Conservation (phyloP, 2,797 vertebrate species). For the Cyprinodon diabolis region DNA sequence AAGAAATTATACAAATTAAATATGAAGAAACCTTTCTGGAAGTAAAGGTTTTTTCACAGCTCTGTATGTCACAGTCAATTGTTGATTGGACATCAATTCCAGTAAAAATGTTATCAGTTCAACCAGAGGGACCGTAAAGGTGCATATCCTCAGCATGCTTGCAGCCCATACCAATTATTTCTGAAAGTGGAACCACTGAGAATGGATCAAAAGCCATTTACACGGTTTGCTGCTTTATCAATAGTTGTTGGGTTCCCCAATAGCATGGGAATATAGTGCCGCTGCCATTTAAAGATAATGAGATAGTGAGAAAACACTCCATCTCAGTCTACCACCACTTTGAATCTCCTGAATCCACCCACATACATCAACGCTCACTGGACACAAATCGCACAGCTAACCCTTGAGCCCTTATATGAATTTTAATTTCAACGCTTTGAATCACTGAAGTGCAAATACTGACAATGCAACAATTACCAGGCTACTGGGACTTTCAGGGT, state of each 20-base stretch:
- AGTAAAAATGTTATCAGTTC: not conserved
- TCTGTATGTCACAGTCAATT: not conserved
- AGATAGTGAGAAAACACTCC: not conserved
- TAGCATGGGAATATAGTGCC: not conserved
- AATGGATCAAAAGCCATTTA: slow-evolving; percentile 6
- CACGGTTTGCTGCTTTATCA: slow-evolving; percentile 17
- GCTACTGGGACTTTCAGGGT: slow-evolving; percentile 23
- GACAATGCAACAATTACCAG: slow-evolving; percentile 54
- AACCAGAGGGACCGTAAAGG: not conserved
- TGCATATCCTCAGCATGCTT: not conserved
- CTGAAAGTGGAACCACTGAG: slow-evolving; percentile 3
- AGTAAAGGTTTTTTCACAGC: not conserved
- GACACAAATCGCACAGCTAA: slow-evolving; percentile 5
- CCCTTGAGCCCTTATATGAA: slow-evolving; percentile 25
- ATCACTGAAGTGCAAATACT: slow-evolving; percentile 59
- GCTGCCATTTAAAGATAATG: not conserved
- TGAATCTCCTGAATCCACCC: not conserved
- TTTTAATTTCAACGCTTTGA: slow-evolving; percentile 48
- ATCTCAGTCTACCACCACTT: not conserved
- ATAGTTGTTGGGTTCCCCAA: not conserved
- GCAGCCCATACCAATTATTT: slow-evolving; percentile 1
- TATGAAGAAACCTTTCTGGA: not conserved
- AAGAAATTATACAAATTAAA: not conserved
- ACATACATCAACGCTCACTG: not conserved
- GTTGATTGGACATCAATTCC: not conserved